Percentiles rank a stretch among this genome's conserved stretches.
Evolutionary conservation across 2,113 vertebrate genomes (phyloP).

Genomic region (Ictidomys tridecemlineatus): DNA sequence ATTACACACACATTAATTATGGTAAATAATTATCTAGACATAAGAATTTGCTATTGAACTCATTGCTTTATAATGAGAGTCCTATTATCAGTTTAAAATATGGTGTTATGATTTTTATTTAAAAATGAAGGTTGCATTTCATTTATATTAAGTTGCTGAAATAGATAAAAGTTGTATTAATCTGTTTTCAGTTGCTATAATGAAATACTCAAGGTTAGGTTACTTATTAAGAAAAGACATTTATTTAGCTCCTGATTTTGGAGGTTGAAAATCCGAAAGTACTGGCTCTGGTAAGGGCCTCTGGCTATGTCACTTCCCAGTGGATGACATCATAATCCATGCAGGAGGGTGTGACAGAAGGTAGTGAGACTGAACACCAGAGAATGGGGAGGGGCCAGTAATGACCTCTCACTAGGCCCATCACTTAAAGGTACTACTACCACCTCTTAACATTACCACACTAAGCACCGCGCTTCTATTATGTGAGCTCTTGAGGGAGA

Average conservation of each 20-base stretch:
- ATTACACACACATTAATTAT: neutral
- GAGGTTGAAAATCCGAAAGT: neutral
- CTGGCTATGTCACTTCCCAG: no score
- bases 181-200: neutral
- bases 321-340: no score
- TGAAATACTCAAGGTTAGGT: neutral
- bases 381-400: neutral
- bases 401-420: no score
- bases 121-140: constrained; percentile 42
- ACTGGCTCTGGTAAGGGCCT: neutral
- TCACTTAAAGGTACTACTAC: neutral
- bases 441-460: neutral
- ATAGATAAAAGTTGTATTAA: neutral
- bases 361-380: neutral
- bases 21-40: neutral
- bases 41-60: neutral
- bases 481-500: neutral
- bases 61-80: neutral
- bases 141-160: constrained; percentile 44
- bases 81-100: constrained; percentile 58
- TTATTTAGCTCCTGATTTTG: neutral
- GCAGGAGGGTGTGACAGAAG: no score
- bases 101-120: constrained; percentile 25
- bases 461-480: neutral
- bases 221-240: neutral